Evolutionary conservation across 2,113 vertebrate genomes (phyloP).

Genomic region (Eleginops maclovinus): DNA sequence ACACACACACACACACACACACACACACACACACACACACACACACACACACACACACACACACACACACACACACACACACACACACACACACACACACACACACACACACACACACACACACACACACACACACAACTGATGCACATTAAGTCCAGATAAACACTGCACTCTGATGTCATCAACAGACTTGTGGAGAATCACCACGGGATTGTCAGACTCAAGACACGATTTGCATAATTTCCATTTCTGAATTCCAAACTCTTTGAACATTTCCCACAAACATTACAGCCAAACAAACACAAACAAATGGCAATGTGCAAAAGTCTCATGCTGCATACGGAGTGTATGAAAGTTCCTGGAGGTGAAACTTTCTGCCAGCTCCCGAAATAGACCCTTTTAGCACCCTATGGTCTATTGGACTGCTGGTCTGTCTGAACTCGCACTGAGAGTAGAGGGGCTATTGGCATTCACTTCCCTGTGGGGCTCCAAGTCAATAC

Average conservation of each 20-base stretch:
- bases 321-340: slow-evolving; percentile 36
- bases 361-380: slow-evolving; percentile 66
- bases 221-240: slow-evolving; percentile 52
- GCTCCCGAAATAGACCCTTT: slow-evolving; percentile 75
- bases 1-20: not conserved
- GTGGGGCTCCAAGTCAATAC: slow-evolving; percentile 70
- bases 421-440: slow-evolving; percentile 64
- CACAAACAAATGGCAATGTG: slow-evolving; percentile 26
- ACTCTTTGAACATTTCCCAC: slow-evolving; percentile 61
- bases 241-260: slow-evolving; percentile 50
- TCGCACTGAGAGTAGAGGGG: slow-evolving; percentile 57
- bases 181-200: slow-evolving; percentile 44
- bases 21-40: not conserved
- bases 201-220: slow-evolving; percentile 43
- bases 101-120: slow-evolving; percentile 5
- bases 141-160: slow-evolving; percentile 30
- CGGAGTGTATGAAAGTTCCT: slow-evolving; percentile 52
- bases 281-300: slow-evolving; percentile 4
- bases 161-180: slow-evolving; percentile 41
- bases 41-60: slow-evolving; percentile 1
- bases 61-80: not conserved
- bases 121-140: slow-evolving; percentile 28
- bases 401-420: slow-evolving; percentile 74
- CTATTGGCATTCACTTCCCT: slow-evolving; percentile 68
- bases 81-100: not conserved